Evolutionary conservation across 2,888 invertebrate genomes (phyloP).

Genomic region (Agrotis segetum): DNA sequence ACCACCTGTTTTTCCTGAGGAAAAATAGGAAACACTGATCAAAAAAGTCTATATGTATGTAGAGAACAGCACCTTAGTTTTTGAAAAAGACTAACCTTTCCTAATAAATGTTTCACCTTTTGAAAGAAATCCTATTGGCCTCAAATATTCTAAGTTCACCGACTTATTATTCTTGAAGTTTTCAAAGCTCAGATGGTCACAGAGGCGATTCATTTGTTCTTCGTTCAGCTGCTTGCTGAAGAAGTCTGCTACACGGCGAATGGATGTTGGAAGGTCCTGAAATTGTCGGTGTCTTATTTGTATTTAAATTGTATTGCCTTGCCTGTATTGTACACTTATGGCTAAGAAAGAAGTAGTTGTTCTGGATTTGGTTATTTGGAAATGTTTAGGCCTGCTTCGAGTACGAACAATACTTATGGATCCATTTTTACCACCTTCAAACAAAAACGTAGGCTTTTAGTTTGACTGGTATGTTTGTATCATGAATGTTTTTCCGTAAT

Average conservation of each 20-base stretch:
- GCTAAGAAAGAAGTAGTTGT: too few species aligned
- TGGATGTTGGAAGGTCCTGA: conserved; percentile 40
- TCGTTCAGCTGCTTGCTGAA: conserved; percentile 86
- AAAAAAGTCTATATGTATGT: too few species aligned
- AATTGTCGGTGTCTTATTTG: background rate
- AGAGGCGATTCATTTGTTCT: conserved; percentile 90
- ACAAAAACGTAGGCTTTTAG: too few species aligned
- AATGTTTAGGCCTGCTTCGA: too few species aligned
- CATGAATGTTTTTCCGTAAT: too few species aligned
- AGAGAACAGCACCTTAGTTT: too few species aligned
- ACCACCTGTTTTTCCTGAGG: conserved; percentile 42
- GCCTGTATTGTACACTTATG: too few species aligned
- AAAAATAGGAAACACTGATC: background rate
- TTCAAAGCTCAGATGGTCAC: conserved; percentile 93
- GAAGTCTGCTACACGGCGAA: conserved; percentile 89
- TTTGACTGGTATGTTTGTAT: too few species aligned
- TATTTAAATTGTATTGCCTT: too few species aligned
- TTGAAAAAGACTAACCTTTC: conserved; percentile 52
- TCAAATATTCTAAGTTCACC: conserved; percentile 55
- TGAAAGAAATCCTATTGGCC: conserved; percentile 21
- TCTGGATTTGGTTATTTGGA: too few species aligned
- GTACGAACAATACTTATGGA: too few species aligned
- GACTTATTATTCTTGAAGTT: conserved; percentile 94
- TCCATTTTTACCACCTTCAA: too few species aligned
- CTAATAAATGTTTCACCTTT: conserved; percentile 58